Base-by-base conservation (phyloP, 2,797 vertebrate genomes). In the Hyperoplus immaculatus region DNA sequence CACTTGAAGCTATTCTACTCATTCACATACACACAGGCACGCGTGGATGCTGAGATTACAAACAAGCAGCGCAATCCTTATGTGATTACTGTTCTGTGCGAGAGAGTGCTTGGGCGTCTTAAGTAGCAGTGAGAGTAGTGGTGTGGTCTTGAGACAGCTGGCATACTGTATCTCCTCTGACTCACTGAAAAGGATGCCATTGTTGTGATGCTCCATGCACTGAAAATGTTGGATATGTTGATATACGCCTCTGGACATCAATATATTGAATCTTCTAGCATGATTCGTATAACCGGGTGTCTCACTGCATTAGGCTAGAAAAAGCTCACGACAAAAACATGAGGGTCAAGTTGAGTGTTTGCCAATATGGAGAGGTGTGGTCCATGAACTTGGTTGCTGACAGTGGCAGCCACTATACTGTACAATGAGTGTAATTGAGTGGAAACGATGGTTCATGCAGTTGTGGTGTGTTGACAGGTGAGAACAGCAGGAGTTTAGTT, bases 361-460 rank as follows among this genome's bases (percentile, higher is more conserved):
- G 66, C 68, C 68, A 65, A 7, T 70, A 60, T 82, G 64, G 64
- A 76, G 80, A 69, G 66, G 46, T 72, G 41, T 45, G 73, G 58
- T 50, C 73, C 64, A 47, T 78, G 76, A 75, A 77, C 77, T 39
- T 18, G 66, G 42, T 41, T 76, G 83, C 81, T 87, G 88, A 84
- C 85, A 72, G 60, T 42, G 50, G 67, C 15, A 56, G 78, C 69
- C 50, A 49, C 75, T 61, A 14, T 50, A 70, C 75, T 41, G 56
- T 63, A 29, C 69, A 66, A 65, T 58, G 82, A 69, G 69, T 72
- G 75, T 77, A 88, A 89, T 83, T 78, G 81, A 87, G 80, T 86
- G 88, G 84, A 90, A 87, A 87, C 78, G 56, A 81, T 82, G 83
- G 75, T 89, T 74, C 36, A 43, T 67, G 82, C 60, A 47, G 66